Evolutionary conservation across 2,797 vertebrate genomes (phyloP), one percentile per base, ranked within the genome.

Genomic region (Karalla daura): DNA sequence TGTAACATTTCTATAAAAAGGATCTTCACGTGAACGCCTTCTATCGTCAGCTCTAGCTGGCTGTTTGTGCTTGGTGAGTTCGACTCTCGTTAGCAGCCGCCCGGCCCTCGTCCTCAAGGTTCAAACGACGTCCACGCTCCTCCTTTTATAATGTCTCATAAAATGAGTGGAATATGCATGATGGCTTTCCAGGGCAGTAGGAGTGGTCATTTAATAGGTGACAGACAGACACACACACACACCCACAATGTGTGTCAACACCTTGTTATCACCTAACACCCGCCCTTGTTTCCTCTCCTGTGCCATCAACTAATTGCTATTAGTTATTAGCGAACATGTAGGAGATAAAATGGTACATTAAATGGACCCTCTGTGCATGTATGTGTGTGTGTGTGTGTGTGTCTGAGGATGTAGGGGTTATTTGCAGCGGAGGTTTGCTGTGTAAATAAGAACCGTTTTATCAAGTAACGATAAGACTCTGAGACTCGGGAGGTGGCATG

Each of bases 221-320:
- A 36, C 10, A 2, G 20, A 58, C 32, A n/a, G n/a, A n/a, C n/a
- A n/a, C n/a, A n/a, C n/a, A n/a, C n/a, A n/a, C n/a, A n/a, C n/a
- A n/a, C n/a, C n/a, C n/a, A 25, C 1, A 5, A 8, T 50, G 33
- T 53, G 25, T 46, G 14, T 46, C 43, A 79, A 41, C 18, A 32
- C 41, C 30, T 59, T 44, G 4, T n/a, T 21, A 37, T 63, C 24
- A 24, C 47, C 53, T 43, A 53, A 35, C 62, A 8, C 36, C 33
- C 49, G 27, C 5, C 2, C n/a, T 1, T 40, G 65, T 52, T 66
- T 75, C 27, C 17, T 66, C 45, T 40, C 32, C 53, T 17, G 32
- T 27, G 54, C 51, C 52, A 44, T 49, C 58, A 54, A 25, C 4
- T 80, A 71, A 80, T 80, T 77, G 63, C 61, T 51, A 43, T 69